These are phyloP conservation scores for Rhagologus leucostigma DNA, from an alignment of 2,113 vertebrate species.

Conservation along the genomic window DNA sequence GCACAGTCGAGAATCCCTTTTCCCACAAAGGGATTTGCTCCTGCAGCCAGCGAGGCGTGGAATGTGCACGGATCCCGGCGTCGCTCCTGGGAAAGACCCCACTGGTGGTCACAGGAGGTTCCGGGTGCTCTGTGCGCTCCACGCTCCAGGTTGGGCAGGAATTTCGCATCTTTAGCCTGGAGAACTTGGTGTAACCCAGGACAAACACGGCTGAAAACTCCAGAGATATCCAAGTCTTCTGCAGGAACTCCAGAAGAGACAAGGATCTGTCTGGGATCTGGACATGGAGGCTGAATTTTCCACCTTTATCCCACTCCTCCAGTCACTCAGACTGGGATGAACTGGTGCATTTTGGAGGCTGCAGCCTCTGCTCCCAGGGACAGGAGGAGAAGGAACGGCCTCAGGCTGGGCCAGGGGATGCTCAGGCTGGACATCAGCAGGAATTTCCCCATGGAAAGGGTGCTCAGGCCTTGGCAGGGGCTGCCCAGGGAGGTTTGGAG, in stretches of 20 bases:
- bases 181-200: not conserved
- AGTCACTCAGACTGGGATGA: not conserved
- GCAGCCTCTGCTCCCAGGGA: not conserved
- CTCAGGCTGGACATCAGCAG: not conserved
- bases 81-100: not conserved
- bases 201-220: not conserved
- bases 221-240: not conserved
- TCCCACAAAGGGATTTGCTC: not conserved
- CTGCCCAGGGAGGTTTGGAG: not conserved
- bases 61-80: accelerated
- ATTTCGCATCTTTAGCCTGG: not conserved
- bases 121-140: not conserved
- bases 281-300: not conserved
- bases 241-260: not conserved
- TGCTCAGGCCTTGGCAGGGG: not conserved
- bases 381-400: not conserved
- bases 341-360: not conserved
- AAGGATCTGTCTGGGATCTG: not conserved
- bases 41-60: not conserved
- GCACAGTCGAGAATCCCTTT: not conserved
- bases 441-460: not conserved
- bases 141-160: not conserved
- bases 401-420: not conserved
- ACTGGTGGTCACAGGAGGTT: not conserved
- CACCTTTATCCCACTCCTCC: not conserved